Evolutionary conservation across 2,888 invertebrate genomes (phyloP).

Genomic region (Lobophora halterata): DNA sequence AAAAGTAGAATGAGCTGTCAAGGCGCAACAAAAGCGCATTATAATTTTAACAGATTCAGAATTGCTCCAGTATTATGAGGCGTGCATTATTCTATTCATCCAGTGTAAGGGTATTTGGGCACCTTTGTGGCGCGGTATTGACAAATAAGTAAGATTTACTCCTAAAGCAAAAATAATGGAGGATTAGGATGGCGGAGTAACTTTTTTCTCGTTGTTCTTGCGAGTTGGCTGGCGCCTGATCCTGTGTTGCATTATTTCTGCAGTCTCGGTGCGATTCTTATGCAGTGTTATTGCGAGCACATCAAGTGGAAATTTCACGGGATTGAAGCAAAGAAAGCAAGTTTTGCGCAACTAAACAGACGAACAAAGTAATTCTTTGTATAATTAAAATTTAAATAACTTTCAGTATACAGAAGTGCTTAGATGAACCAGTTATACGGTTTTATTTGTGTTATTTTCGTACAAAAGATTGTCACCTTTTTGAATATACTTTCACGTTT

Average conservation of each 20-base stretch:
- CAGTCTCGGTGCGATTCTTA: constrained; percentile 44
- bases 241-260: constrained; percentile 65
- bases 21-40: constrained; percentile 74
- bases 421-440: constrained; percentile 29
- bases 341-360: constrained; percentile 61
- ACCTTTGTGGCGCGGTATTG: constrained; percentile 78
- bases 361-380: constrained; percentile 47
- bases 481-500: constrained; percentile 36
- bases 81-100: constrained; percentile 75
- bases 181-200: constrained; percentile 65
- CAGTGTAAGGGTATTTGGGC: constrained; percentile 76
- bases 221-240: constrained; percentile 64
- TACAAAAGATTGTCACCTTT: constrained; percentile 28
- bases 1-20: constrained; percentile 70
- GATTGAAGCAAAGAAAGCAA: constrained; percentile 49
- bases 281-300: constrained; percentile 59
- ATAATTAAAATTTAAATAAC: constrained; percentile 41
- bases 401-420: too few relatives aligned
- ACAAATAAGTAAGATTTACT: constrained; percentile 79
- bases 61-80: constrained; percentile 76
- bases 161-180: constrained; percentile 70
- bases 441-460: constrained; percentile 27
- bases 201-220: constrained; percentile 53
- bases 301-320: constrained; percentile 67
- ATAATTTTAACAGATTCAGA: constrained; percentile 78